Evolutionary conservation across 2,113 vertebrate species (phyloP).

Genomic region (Strigops habroptila): DNA sequence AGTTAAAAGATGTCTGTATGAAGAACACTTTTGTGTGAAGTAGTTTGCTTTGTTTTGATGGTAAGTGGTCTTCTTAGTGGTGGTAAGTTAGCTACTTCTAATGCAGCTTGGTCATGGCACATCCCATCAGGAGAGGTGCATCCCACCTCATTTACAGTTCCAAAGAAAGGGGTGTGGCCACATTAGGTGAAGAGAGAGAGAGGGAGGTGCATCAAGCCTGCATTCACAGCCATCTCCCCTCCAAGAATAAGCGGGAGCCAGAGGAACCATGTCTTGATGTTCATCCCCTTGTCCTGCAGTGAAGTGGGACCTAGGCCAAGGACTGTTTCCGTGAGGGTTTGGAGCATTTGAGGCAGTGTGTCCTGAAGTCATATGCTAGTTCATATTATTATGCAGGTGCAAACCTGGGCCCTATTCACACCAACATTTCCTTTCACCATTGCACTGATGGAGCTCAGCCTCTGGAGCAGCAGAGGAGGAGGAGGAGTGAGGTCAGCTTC

Average conservation of each 20-base stretch:
- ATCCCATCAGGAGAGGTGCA: background rate
- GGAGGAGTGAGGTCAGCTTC: background rate
- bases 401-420: too few relatives aligned
- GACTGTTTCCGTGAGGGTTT: background rate
- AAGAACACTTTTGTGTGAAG: background rate
- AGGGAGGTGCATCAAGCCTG: background rate
- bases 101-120: background rate
- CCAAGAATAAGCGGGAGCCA: background rate
- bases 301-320: fast-evolving
- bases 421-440: background rate
- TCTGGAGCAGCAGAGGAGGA: background rate
- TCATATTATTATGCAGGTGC: background rate
- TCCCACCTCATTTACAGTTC: background rate
- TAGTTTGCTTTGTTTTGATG: background rate
- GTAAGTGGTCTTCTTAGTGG: background rate
- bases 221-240: background rate
- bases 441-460: background rate
- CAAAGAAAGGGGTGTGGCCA: background rate
- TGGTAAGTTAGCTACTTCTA: background rate
- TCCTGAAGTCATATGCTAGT: background rate
- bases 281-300: fast-evolving
- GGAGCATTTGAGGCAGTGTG: background rate
- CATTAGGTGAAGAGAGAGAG: background rate
- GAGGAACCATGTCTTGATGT: background rate
- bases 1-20: background rate